phyloP scores from a whole-genome alignment of 2,888 invertebrate species.

The Adelognathus sp. region DNA sequence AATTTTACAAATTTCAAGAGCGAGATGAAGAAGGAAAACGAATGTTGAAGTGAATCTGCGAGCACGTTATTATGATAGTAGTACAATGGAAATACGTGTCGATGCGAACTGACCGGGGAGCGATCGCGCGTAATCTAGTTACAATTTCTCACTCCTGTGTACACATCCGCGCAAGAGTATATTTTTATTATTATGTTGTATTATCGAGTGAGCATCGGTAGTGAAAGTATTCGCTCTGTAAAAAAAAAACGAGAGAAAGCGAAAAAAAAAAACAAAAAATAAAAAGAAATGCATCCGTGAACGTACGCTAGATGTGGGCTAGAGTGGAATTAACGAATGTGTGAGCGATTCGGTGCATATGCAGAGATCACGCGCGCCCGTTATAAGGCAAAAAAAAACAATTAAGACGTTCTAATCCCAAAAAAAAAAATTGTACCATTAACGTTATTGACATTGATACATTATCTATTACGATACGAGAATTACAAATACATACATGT shows the following conservation, averaged over 20 bases:
- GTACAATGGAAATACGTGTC: conserved; percentile 57
- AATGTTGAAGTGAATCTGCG: conserved; percentile 30
- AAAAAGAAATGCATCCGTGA: conserved; percentile 13
- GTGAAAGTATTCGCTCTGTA: conserved; percentile 9
- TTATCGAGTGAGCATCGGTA: conserved; percentile 44
- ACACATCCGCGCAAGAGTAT: conserved; percentile 56
- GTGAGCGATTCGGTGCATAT: conserved; percentile 35
- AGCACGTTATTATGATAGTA: conserved; percentile 59
- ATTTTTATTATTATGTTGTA: conserved; percentile 58
- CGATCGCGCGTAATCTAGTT: conserved; percentile 48
- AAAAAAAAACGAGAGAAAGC: too few relatives aligned
- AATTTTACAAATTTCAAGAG: conserved; percentile 45
- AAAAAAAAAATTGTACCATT: conserved; percentile 59
- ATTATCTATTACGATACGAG: conserved; percentile 41
- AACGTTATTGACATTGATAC: conserved; percentile 53
- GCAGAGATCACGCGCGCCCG: conserved; percentile 1
- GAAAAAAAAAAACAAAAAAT: neutral
- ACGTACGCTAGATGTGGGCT: conserved; percentile 16
- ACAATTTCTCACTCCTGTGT: conserved; percentile 57
- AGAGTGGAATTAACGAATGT: conserved; percentile 17
- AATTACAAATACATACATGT: conserved; percentile 37
- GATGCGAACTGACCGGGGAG: conserved; percentile 27
- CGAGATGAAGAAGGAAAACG: neutral
- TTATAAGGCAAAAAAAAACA: conserved; percentile 20
- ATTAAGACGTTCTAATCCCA: conserved; percentile 53